Percentiles rank a stretch among this genome's conserved stretches.
Conservation (phyloP, 2,797 vertebrate genomes). For the Sitta carolinensis region DNA sequence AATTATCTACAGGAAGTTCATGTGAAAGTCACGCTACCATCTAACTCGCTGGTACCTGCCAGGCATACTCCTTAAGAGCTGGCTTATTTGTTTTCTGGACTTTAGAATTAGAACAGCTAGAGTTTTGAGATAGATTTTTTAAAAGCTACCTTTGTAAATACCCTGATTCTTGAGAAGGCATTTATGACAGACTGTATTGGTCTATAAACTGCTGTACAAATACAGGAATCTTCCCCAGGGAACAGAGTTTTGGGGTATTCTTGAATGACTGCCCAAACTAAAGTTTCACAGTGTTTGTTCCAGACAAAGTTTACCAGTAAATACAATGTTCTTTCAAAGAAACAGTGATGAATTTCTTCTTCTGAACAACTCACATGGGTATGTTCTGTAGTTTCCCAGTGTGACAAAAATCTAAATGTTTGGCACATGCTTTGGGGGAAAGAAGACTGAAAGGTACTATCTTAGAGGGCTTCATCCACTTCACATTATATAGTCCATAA, state of each 20-base stretch:
- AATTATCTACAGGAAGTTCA: slow-evolving; percentile 65
- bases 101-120: not conserved
- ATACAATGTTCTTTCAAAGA: not conserved
- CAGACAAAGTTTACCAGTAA: not conserved
- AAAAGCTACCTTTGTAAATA: not conserved
- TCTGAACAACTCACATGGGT: not conserved
- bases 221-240: not conserved
- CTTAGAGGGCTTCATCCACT: not conserved
- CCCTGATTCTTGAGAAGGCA: not conserved
- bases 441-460: not conserved
- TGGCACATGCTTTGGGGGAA: not conserved
- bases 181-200: not conserved
- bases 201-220: not conserved
- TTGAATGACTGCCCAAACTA: not conserved
- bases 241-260: not conserved
- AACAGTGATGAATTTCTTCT: not conserved
- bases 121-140: not conserved
- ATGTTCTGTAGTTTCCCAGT: not conserved
- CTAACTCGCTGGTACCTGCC: slow-evolving; percentile 19
- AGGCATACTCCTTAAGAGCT: not conserved
- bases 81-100: not conserved
- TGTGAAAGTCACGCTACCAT: slow-evolving; percentile 21
- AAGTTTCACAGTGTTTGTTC: slow-evolving; percentile 29
- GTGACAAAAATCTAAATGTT: not conserved
- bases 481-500: not conserved